Percentiles rank a stretch among this genome's conserved stretches.
Conservation (phyloP, 2,797 vertebrate species). For the Notamacropus eugenii region DNA sequence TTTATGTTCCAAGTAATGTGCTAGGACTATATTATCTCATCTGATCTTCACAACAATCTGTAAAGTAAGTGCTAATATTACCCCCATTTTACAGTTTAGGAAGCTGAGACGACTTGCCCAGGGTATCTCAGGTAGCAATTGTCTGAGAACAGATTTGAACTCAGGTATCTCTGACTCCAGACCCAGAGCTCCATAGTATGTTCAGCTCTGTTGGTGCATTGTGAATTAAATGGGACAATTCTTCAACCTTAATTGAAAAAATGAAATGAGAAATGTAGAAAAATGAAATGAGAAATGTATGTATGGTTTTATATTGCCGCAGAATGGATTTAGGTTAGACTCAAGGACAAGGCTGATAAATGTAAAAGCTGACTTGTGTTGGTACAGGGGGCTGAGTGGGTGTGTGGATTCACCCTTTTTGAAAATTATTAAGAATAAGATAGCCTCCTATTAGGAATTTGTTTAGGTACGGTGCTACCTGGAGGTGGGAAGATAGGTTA, state of each 20-base stretch:
- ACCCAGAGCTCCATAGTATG: neutral
- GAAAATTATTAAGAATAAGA: constrained; percentile 22
- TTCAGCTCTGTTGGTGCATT: neutral
- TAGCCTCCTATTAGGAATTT: neutral
- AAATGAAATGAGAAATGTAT: neutral
- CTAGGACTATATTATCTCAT: neutral
- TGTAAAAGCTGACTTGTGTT: neutral
- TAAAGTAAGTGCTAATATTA: neutral
- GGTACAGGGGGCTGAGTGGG: neutral
- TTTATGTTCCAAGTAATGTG: neutral
- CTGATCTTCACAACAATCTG: neutral
- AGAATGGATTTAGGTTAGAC: neutral
- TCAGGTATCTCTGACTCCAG: neutral
- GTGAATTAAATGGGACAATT: constrained; percentile 4
- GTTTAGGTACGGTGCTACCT: neutral
- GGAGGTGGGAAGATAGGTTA: neutral
- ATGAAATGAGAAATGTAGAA: neutral
- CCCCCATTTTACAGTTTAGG: neutral
- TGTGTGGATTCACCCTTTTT: neutral
- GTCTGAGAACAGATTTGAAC: neutral
- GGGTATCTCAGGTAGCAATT: neutral
- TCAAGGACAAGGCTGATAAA: neutral
- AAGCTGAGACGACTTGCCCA: neutral
- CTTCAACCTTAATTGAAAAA: constrained; percentile 14
- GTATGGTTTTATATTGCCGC: neutral